phyloP scores from a whole-genome alignment of 2,888 invertebrate genomes.

The Congeria kusceri region DNA sequence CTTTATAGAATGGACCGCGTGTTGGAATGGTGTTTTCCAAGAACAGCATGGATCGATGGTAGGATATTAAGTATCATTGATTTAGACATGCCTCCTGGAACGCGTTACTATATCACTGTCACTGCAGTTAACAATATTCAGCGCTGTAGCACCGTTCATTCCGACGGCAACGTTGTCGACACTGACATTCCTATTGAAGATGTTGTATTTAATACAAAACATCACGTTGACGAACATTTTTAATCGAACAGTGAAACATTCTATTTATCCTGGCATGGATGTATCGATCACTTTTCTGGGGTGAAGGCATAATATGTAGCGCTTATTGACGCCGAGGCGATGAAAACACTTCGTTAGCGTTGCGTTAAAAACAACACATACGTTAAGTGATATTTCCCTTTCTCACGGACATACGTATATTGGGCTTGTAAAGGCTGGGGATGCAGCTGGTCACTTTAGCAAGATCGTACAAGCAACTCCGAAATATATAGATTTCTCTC shows the following conservation, averaged over 20 bases:
- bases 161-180: constrained; percentile 58
- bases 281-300: constrained; percentile 50
- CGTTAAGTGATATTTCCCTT: constrained; percentile 12
- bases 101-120: constrained; percentile 53
- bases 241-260: constrained; percentile 11
- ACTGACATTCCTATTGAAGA: constrained; percentile 44
- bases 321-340: constrained; percentile 8
- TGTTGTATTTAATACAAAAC: constrained; percentile 50
- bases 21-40: constrained; percentile 64
- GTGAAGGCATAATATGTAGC: constrained; percentile 42
- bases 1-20: constrained; percentile 57
- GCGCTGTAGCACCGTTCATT: constrained; percentile 30
- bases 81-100: constrained; percentile 42
- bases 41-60: constrained; percentile 32
- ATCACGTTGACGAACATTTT: constrained; percentile 1
- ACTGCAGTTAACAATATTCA: constrained; percentile 54
- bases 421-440: constrained; percentile 27
- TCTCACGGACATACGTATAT: constrained; percentile 30
- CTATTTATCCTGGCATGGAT: constrained; percentile 51
- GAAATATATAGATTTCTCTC: constrained; percentile 9
- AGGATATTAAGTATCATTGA: constrained; percentile 39
- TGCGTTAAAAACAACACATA: constrained; percentile 14
- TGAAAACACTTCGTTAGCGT: constrained; percentile 20
- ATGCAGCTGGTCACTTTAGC: constrained; percentile 22
- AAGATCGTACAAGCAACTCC: background rate